Evolutionary conservation across 2,888 invertebrate species (phyloP), one percentile per base, ranked within the genome.

Genomic region (Drosophila meridionalis): DNA sequence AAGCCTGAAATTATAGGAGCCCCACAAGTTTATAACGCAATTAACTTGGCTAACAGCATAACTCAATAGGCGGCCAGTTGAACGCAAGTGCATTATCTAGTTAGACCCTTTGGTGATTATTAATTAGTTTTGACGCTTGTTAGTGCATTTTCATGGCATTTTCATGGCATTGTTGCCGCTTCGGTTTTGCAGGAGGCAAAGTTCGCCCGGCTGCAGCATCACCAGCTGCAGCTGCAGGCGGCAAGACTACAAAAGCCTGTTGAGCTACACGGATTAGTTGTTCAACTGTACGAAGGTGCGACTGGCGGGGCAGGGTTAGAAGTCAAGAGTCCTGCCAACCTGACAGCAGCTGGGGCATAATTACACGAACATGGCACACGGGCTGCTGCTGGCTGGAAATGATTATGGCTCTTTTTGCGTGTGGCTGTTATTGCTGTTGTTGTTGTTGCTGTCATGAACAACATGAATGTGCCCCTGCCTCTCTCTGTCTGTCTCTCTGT

Each of bases 271-370:
- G 78, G 73, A 78, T 81, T 65, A 65, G 61, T 61, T 20, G 70
- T 38, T 53, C 45, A 59, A 57, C 75, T 58, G 55, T 28, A 6
- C 4, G 53, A 8, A 32, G 53, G n/a, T 53, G 53, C n/a, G 12
- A 26, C 32, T 8, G 28, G 6, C 34, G 34, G 4, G 20, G 12
- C 0, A 20, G 12, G 28, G 67, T 28, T 45, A 55, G 69, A 53
- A 80, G 72, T 80, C 80, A 76, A 72, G 67, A 62, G 76, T 57
- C 48, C 59, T 66, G 71, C 58, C 65, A 57, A 77, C 55, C 53
- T 79, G 80, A 79, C 83, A 80, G 80, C 71, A 67, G 70, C 76
- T 63, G 62, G 61, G 70, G 69, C 76, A 85, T 90, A 90, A 90
- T 90, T 90, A 88, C 69, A 76, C 69, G 86, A 80, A 64, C 75